phyloP scores from a whole-genome alignment of 2,888 invertebrate genomes.

The Mythimna ferrago region DNA sequence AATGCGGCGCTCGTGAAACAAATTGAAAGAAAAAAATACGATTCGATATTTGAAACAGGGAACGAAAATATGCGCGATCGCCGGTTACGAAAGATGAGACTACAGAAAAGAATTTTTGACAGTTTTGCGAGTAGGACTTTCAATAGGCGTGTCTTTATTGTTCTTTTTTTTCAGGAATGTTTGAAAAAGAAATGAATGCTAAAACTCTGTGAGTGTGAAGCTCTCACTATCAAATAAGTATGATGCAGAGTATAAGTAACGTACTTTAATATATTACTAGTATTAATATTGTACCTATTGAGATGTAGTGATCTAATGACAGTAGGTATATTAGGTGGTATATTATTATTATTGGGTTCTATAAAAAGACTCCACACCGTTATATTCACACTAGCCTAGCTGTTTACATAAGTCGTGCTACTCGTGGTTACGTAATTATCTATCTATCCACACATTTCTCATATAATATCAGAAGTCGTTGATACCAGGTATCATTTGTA shows the following conservation, averaged over 20 bases:
- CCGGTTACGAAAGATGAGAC: constrained; percentile 43
- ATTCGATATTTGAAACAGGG: constrained; percentile 63
- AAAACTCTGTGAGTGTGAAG: not conserved
- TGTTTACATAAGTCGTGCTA: too few species aligned
- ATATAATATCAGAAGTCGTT: too few species aligned
- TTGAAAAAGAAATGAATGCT: not conserved
- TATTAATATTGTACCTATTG: too few species aligned
- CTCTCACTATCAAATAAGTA: not conserved
- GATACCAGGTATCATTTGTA: too few species aligned
- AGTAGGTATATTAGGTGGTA: too few species aligned
- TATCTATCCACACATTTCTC: too few species aligned
- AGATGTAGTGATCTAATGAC: too few species aligned
- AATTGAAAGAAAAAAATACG: constrained; percentile 64
- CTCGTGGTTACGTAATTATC: too few species aligned
- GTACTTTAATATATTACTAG: too few species aligned
- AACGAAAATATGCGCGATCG: constrained; percentile 56
- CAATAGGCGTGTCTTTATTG: constrained; percentile 27
- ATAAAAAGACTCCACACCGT: too few species aligned
- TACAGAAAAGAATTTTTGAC: constrained; percentile 49
- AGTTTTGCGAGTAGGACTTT: constrained; percentile 20
- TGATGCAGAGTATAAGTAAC: not conserved
- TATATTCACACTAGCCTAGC: too few species aligned
- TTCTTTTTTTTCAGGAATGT: constrained; percentile 8
- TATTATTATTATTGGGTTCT: too few species aligned
- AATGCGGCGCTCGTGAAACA: constrained; percentile 62